Conservation (phyloP, 2,797 vertebrate species). For the Picus viridis region DNA sequence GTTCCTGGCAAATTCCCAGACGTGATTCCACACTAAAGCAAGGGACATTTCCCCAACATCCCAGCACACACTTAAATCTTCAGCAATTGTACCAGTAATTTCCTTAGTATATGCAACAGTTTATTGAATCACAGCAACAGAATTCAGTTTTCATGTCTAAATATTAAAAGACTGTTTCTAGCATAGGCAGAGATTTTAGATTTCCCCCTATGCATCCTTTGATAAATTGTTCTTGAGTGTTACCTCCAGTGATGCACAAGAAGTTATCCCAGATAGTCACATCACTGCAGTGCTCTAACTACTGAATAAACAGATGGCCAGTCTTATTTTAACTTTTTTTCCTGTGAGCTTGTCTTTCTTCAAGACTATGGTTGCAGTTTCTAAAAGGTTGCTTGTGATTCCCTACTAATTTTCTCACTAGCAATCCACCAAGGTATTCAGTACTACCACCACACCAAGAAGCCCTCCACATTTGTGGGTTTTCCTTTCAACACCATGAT, state of each 20-base stretch:
- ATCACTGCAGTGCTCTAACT: neutral
- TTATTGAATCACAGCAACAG: neutral
- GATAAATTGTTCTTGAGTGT: neutral
- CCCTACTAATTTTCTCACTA: neutral
- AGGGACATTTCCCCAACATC: neutral
- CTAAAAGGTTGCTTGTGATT: neutral
- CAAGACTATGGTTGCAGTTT: neutral
- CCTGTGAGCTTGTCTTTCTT: neutral
- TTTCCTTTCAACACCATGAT: neutral
- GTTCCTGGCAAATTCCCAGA: neutral
- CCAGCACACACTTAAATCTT: neutral
- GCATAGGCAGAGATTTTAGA: neutral
- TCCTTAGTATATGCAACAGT: neutral
- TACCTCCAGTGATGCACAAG: neutral
- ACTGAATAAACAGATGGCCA: neutral
- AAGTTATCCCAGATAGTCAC: neutral
- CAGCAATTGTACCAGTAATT: neutral
- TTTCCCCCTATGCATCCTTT: neutral
- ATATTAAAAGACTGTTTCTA: neutral
- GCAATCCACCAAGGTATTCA: neutral
- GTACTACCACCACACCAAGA: neutral
- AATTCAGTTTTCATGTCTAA: neutral
- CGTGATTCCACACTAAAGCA: neutral
- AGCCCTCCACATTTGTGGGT: no score
- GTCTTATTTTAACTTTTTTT: neutral